Percentiles rank a stretch among this genome's conserved stretches.
phyloP scores from a whole-genome alignment of 2,888 invertebrate genomes.

The Allolobophora icterica region DNA sequence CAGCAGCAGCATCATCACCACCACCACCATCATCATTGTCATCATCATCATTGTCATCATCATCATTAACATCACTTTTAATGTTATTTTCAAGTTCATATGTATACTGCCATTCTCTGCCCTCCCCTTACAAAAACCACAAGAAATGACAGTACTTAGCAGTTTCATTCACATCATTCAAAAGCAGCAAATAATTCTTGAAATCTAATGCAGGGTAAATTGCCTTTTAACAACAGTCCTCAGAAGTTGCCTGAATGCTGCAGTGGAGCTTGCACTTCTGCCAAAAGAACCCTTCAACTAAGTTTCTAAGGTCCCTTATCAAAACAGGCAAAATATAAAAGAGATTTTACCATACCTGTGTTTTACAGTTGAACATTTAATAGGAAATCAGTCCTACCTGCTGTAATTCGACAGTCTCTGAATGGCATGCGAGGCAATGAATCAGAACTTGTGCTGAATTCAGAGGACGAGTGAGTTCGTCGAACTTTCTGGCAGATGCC shows the following conservation, averaged over 20 bases:
- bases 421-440: neutral
- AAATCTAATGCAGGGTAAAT: too few species aligned
- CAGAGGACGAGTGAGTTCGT: neutral
- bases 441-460: slow-evolving; percentile 5
- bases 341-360: too few species aligned
- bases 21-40: neutral
- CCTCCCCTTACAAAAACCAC: too few species aligned
- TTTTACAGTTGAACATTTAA: neutral
- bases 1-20: neutral
- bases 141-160: too few species aligned
- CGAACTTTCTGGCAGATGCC: slow-evolving; percentile 26
- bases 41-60: neutral
- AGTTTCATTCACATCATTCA: too few species aligned
- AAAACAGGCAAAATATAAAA: too few species aligned
- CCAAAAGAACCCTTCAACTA: neutral
- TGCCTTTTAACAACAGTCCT: too few species aligned
- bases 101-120: neutral
- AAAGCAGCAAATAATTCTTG: too few species aligned
- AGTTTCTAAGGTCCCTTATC: neutral
- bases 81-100: neutral
- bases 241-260: too few species aligned
- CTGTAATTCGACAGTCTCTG: neutral
- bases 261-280: too few species aligned
- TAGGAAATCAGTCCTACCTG: neutral
- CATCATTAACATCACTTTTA: neutral